Base-by-base conservation (phyloP, 1,140 invertebrate genomes). In the Macrotrachela quadricornifera region DNA sequence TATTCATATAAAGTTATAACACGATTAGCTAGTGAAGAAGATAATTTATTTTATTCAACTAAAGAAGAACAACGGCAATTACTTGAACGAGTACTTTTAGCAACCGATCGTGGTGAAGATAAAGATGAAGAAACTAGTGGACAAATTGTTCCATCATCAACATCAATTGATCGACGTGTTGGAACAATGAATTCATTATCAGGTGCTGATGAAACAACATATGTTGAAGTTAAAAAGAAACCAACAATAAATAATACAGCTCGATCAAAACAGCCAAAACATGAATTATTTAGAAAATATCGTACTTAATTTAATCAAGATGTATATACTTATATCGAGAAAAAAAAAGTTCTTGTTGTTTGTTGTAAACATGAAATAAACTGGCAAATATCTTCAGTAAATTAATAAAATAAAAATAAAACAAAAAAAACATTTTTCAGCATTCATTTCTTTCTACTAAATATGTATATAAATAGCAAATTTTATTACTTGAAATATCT, bases 211-310 rank as follows among this genome's bases (percentile, higher is more conserved):
- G 87, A 94, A 72, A 80, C 83, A 43, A 78, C 94, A 44, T 96
- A 95, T 67, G 79, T 85, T 59, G 90, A 94, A 70, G 85, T 82
- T 61, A 80, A 49, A 77, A 57, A 48, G 59, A 79, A 75, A 47
- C 67, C 64, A 30, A 75, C 59, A 38, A 57, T 57, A 9, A 61
- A 69, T 68, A 71, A 75, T 3, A 91, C 92, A 3, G 94, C 99
- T 67, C 97, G 91, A 1, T 95, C 88, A 52, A 97, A 99, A 69
- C 92, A 99, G 78, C 75, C 99, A 60, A 92, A 94, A 0, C 94
- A 99, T 74, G 94, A 30, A 30, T 30, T 30, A 30, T 30, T 30
- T 30, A 2, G 21, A 30, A 30, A 30, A 30, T 30, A 30, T 30
- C 21, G 21, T 30, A 4, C 2, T 4, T 4, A 30, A 4, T 30